phyloP scores from a whole-genome alignment of 2,888 invertebrate species.

The Nephrocerus scutellatus region DNA sequence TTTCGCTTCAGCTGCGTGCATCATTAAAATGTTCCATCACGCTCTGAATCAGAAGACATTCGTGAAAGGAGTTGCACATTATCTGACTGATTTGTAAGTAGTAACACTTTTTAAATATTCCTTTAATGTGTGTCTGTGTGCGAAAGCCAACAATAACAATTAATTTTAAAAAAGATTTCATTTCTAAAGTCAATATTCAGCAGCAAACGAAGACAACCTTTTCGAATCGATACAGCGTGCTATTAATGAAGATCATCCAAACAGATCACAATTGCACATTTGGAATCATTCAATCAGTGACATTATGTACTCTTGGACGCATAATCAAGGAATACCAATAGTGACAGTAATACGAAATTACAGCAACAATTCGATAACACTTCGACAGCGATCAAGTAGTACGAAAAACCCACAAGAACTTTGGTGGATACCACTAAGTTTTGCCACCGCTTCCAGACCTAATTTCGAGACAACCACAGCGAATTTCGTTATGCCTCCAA shows the following conservation, averaged over 20 bases:
- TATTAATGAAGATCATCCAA: conserved; percentile 31
- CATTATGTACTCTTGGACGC: conserved; percentile 57
- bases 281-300: conserved; percentile 44
- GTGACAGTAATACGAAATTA: conserved; percentile 52
- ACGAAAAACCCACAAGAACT: conserved; percentile 26
- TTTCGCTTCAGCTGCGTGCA: conserved; percentile 31
- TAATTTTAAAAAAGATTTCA: conserved; percentile 36
- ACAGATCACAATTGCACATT: too few relatives aligned
- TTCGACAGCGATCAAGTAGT: conserved; percentile 49
- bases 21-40: conserved; percentile 44
- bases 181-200: conserved; percentile 38
- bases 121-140: too few relatives aligned
- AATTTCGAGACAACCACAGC: conserved; percentile 34
- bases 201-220: conserved; percentile 38
- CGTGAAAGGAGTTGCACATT: conserved; percentile 32
- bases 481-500: conserved; percentile 39
- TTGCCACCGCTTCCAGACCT: conserved; percentile 32
- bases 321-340: conserved; percentile 56
- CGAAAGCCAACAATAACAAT: too few relatives aligned
- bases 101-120: too few relatives aligned
- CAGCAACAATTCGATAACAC: conserved; percentile 45
- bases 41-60: conserved; percentile 40
- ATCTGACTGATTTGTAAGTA: conserved; percentile 42
- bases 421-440: conserved; percentile 44
- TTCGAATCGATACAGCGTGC: conserved; percentile 35